phyloP scores from a whole-genome alignment of 2,888 invertebrate genomes.

The Papilio demoleus region DNA sequence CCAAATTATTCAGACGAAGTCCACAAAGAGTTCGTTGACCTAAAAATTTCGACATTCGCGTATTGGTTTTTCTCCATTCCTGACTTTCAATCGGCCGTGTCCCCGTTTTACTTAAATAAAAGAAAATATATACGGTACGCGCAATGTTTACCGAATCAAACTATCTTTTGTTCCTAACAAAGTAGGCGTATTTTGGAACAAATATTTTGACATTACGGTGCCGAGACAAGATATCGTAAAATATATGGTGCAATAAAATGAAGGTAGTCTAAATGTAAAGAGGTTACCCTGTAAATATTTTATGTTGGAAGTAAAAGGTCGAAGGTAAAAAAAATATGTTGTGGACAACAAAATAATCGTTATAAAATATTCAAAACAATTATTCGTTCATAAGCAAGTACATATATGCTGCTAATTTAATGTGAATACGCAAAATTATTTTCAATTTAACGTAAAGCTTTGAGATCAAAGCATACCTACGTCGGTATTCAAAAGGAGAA shows the following conservation, averaged over 20 bases:
- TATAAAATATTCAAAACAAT: neutral
- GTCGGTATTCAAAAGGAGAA: conserved; percentile 22
- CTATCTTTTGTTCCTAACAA: conserved; percentile 30
- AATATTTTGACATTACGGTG: conserved; percentile 26
- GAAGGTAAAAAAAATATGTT: too few relatives aligned
- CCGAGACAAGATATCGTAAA: conserved; percentile 30
- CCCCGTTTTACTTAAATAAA: conserved; percentile 64
- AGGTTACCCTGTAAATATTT: neutral
- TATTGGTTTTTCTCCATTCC: conserved; percentile 53
- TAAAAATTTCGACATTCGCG: conserved; percentile 56
- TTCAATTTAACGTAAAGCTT: conserved; percentile 28
- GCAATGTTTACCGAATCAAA: conserved; percentile 37
- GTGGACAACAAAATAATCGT: neutral
- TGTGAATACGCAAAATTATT: conserved; percentile 21
- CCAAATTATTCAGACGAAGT: conserved; percentile 22
- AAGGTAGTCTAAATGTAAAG: conserved; percentile 13
- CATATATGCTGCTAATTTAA: neutral
- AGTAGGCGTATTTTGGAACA: conserved; percentile 28
- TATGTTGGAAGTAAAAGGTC: neutral
- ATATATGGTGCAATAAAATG: conserved; percentile 15
- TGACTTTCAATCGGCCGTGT: conserved; percentile 57
- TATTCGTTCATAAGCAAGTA: neutral
- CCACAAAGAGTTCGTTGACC: conserved; percentile 55
- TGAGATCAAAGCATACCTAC: conserved; percentile 27
- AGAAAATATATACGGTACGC: conserved; percentile 48